Evolutionary conservation across 2,797 vertebrate genomes (phyloP).

Genomic region (Numenius phaeopus): DNA sequence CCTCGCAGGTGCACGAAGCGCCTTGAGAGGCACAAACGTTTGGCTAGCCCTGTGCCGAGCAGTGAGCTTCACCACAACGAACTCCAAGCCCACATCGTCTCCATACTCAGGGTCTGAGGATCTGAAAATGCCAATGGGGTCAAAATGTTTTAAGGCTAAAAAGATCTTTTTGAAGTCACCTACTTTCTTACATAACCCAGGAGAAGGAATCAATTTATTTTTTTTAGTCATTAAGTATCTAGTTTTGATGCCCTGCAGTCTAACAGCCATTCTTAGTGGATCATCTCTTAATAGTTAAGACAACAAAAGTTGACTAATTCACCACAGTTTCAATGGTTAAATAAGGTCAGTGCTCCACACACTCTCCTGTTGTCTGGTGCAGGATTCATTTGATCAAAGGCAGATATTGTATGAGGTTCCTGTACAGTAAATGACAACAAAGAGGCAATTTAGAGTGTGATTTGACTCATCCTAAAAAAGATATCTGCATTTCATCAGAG

Average conservation of each 20-base stretch:
- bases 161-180: not conserved
- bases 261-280: not conserved
- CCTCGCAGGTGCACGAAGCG: fast-evolving
- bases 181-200: not conserved
- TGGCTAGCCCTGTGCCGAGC: not conserved
- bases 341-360: not conserved
- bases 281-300: not conserved
- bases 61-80: not conserved
- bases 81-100: not conserved
- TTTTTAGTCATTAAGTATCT: not conserved
- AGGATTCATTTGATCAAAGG: not conserved
- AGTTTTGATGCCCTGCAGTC: not conserved
- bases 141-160: not conserved
- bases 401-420: not conserved
- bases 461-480: not conserved
- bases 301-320: not conserved
- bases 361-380: not conserved
- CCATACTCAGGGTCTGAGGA: not conserved
- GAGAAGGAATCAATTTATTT: not conserved
- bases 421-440: not conserved
- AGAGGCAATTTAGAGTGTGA: not conserved
- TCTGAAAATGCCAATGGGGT: not conserved
- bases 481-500: not conserved
- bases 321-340: not conserved
- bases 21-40: not conserved